These are phyloP conservation scores for Lepidochrysops patricia DNA, from an alignment of 2,888 invertebrate genomes.

Conservation along the genomic window DNA sequence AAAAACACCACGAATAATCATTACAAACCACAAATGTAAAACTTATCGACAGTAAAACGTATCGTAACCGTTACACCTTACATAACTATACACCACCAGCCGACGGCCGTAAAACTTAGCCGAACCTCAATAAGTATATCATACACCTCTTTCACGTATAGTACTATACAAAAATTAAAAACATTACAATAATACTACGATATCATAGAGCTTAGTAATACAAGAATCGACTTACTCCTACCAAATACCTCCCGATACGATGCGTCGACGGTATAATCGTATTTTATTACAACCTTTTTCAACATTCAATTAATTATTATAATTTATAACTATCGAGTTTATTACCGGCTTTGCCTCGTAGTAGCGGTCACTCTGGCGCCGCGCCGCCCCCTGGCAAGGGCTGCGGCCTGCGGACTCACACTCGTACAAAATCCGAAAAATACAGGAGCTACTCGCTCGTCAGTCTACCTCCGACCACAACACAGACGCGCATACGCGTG, in stretches of 20 bases:
- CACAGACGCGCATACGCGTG: neutral
- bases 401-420: neutral
- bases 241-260: constrained; percentile 52
- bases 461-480: constrained; percentile 21
- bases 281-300: constrained; percentile 69
- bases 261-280: constrained; percentile 53
- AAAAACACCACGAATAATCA: constrained; percentile 23
- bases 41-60: constrained; percentile 13
- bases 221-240: constrained; percentile 68
- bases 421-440: constrained; percentile 13
- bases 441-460: constrained; percentile 22
- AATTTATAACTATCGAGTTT: constrained; percentile 57
- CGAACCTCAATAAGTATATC: constrained; percentile 46
- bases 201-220: constrained; percentile 68
- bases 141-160: constrained; percentile 51
- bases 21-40: constrained; percentile 18
- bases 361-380: neutral
- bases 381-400: neutral
- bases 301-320: constrained; percentile 61
- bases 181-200: constrained; percentile 67
- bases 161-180: constrained; percentile 75
- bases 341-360: constrained; percentile 31
- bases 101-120: constrained; percentile 54
- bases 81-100: constrained; percentile 59
- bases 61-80: constrained; percentile 56